These are phyloP conservation scores for Matsumurasca onukii DNA, from an alignment of 1,140 invertebrate species.

Conservation along the genomic window DNA sequence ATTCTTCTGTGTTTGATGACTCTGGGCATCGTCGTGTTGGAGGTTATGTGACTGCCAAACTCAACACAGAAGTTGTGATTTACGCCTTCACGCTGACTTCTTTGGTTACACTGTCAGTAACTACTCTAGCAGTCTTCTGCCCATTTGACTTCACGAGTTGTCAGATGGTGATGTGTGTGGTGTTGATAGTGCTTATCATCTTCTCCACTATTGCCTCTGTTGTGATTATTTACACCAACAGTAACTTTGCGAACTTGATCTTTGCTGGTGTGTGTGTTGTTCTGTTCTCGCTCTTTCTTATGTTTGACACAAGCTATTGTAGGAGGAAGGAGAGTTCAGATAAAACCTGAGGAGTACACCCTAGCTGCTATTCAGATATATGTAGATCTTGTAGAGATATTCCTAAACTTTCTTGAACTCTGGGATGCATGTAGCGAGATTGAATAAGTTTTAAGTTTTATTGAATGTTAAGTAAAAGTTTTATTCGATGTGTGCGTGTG, in stretches of 20 bases:
- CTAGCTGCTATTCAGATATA: conserved; percentile 62
- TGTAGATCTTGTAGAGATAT: conserved; percentile 65
- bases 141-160: conserved; percentile 19
- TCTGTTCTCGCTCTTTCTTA: conserved; percentile 56
- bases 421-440: conserved; percentile 32
- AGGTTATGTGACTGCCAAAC: neutral
- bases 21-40: conserved; percentile 5
- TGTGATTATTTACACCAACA: neutral
- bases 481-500: too few species aligned
- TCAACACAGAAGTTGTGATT: conserved; percentile 11
- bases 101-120: neutral
- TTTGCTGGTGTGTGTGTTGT: conserved; percentile 1
- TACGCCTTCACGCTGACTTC: conserved; percentile 9
- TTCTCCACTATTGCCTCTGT: neutral
- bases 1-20: conserved; percentile 21
- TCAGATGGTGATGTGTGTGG: conserved; percentile 14
- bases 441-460: too few species aligned
- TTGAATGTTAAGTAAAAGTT: too few species aligned
- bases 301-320: conserved; percentile 68
- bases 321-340: conserved; percentile 61
- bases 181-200: neutral
- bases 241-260: neutral
- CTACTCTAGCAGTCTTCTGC: conserved; percentile 6
- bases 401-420: conserved; percentile 56
- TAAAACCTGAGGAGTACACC: conserved; percentile 65